Evolutionary conservation across 2,888 invertebrate genomes (phyloP).

Genomic region (Stenurella melanura): DNA sequence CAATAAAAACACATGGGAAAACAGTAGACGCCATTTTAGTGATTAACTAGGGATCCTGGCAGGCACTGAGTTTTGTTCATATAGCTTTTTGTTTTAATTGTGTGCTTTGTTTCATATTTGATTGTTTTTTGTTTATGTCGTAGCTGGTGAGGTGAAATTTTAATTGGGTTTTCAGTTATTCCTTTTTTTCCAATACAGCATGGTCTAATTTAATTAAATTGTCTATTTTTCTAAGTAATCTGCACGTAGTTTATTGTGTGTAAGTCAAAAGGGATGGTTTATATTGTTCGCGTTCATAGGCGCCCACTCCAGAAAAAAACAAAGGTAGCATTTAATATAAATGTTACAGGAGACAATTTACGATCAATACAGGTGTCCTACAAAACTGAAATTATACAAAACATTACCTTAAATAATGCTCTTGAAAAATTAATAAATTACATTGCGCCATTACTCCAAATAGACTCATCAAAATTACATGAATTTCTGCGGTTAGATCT

Average conservation of each 20-base stretch:
- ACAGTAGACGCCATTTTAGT: conserved; percentile 75
- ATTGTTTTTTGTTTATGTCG: conserved; percentile 70
- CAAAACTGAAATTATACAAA: too few relatives aligned
- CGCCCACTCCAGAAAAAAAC: neutral
- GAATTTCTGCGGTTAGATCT: too few relatives aligned
- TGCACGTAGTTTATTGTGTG: neutral
- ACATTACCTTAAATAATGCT: too few relatives aligned
- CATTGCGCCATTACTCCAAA: too few relatives aligned
- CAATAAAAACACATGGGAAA: conserved; percentile 75
- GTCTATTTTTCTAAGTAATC: conserved; percentile 23
- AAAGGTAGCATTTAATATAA: neutral
- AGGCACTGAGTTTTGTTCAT: conserved; percentile 71
- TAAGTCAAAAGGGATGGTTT: conserved; percentile 5
- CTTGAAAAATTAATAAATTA: too few relatives aligned
- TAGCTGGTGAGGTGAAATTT: conserved; percentile 71
- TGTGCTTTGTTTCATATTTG: conserved; percentile 70
- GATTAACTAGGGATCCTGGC: conserved; percentile 74
- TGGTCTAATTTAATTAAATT: conserved; percentile 43
- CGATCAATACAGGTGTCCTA: neutral
- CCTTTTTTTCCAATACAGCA: conserved; percentile 52
- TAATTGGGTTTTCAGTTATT: conserved; percentile 72
- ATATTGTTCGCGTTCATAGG: neutral
- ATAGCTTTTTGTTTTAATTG: conserved; percentile 74
- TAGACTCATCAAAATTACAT: too few relatives aligned
- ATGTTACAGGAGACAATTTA: neutral